Evolutionary conservation across 2,113 vertebrate species (phyloP).

Genomic region (Oncorhynchus mykiss): DNA sequence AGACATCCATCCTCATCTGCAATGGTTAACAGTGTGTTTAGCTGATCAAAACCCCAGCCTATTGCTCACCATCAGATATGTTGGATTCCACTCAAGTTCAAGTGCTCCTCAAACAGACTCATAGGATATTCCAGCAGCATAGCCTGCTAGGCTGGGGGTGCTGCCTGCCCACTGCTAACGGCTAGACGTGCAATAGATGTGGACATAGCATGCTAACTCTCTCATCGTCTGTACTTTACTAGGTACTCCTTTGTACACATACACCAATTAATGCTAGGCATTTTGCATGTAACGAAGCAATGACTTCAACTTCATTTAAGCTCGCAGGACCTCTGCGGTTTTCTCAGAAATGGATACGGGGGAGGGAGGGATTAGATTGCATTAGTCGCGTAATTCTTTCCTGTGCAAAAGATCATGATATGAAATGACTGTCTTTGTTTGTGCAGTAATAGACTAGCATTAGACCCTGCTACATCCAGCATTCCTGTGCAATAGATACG

Average conservation of each 20-base stretch:
- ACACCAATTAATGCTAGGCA: conserved; percentile 58
- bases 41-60: neutral
- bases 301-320: conserved; percentile 45
- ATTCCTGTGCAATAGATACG: conserved; percentile 9
- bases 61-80: neutral
- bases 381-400: conserved; percentile 68
- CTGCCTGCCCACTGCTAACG: conserved; percentile 18
- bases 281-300: conserved; percentile 58
- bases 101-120: neutral
- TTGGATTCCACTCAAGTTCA: neutral
- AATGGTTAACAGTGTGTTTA: neutral
- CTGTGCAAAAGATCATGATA: conserved; percentile 57
- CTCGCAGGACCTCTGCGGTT: conserved; percentile 35
- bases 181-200: conserved; percentile 29
- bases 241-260: conserved; percentile 40
- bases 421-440: conserved; percentile 45
- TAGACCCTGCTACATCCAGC: conserved; percentile 5
- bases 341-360: conserved; percentile 59
- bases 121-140: neutral
- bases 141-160: conserved; percentile 1
- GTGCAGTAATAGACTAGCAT: conserved; percentile 36
- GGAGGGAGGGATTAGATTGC: conserved; percentile 62
- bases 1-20: neutral
- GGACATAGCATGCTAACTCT: conserved; percentile 37
- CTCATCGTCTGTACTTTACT: conserved; percentile 26